Evolutionary conservation across 2,888 invertebrate genomes (phyloP), one percentile per base, ranked within the genome.

Genomic region (Andrena minutula): DNA sequence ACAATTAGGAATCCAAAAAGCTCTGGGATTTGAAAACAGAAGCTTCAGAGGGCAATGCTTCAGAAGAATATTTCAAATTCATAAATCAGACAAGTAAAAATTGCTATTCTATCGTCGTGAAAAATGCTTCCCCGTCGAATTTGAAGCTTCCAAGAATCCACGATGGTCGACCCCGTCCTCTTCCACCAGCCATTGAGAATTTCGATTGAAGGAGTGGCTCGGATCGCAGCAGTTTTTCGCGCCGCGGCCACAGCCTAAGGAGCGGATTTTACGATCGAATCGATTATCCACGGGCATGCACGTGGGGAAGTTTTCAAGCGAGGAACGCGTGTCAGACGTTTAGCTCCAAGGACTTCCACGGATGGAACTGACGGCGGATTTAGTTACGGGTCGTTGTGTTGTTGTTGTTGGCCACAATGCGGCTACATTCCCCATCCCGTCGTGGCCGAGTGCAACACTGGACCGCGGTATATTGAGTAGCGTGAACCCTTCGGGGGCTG

Each of bases 211-310:
- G 65, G 64, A 64, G 41, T 32, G 58, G 61, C 64, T 74, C 66
- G 35, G 51, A 76, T 72, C 64, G 75, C 68, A 51, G 35, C 78
- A 41, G 32, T 82, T 84, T 83, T 83, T 79, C 65, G 28, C 41
- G 53, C n/a, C 73, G 68, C 73, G 69, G 68, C 71, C 72, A 72
- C 61, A 78, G 84, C 84, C 86, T 87, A 89, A 89, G 89, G 88
- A 89, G 88, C 84, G 82, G 87, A 89, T 90, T 90, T 89, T 90
- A 90, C 89, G 89, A 90, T 86, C 84, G 86, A 91, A 90, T 92
- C 89, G 89, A 91, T 91, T 91, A 91, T 91, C 88, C 89, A 89
- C 88, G 91, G 90, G 85, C 82, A 79, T 89, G 89, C 87, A 83
- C 87, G 86, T 82, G 88, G 85, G 83, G 85, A 89, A 88, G 83